Evolutionary conservation across 30 jellyfish, hydroid and myxozoan genomes (phyloP).

Genomic region (Hydractinia echinata): DNA sequence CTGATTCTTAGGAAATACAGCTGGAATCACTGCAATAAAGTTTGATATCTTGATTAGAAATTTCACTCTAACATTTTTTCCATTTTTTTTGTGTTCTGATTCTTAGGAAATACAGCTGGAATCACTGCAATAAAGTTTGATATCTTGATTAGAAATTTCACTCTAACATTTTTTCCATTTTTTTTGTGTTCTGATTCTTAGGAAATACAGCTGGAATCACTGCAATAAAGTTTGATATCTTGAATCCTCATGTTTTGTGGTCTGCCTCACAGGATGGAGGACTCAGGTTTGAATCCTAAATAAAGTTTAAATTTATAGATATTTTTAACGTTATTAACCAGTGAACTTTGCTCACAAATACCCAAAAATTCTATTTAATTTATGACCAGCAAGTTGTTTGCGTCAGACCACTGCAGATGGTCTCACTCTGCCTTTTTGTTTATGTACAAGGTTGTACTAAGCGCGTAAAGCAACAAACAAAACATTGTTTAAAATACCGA

Average conservation of each 20-base stretch:
- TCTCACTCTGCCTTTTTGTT: too few species aligned
- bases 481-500: too few species aligned
- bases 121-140: constrained; percentile 54
- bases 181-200: neutral
- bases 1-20: constrained; percentile 49
- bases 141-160: too few species aligned
- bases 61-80: too few species aligned
- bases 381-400: too few species aligned
- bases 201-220: constrained; percentile 66
- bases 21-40: constrained; percentile 44
- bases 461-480: too few species aligned
- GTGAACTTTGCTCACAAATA: too few species aligned
- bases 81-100: neutral
- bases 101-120: constrained; percentile 57
- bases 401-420: too few species aligned
- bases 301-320: neutral
- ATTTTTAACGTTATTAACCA: neutral
- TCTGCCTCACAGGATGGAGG: constrained; percentile 79
- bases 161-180: too few species aligned
- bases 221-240: constrained; percentile 40
- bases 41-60: constrained; percentile 33
- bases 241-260: constrained; percentile 52
- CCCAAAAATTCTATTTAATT: too few species aligned
- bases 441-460: too few species aligned
- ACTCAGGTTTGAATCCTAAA: constrained; percentile 38